Evolutionary conservation across 2,888 invertebrate species (phyloP), one percentile per base, ranked within the genome.

Genomic region (Lepidochitona cinerea): DNA sequence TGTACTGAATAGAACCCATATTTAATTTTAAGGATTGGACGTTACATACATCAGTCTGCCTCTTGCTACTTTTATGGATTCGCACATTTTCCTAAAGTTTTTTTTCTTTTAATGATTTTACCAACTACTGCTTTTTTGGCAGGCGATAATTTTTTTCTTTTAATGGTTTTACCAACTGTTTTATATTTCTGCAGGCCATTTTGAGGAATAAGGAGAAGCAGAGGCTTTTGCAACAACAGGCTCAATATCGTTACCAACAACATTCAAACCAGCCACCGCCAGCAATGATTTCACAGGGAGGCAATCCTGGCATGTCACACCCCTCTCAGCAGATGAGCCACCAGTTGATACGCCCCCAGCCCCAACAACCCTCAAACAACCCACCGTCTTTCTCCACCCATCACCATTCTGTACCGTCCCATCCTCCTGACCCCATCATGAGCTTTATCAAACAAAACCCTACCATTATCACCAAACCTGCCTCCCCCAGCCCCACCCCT

Each of bases 391-490:
- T 67, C 29, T n/a, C 72, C 18, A 36, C 68, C 67, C 37, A 71
- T 26, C 64, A 70, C 9, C 52, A 70, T 23, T 59, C 52, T 35
- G 41, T 67, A 37, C 69, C 18, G 23, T 53, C 70, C 68, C 70
- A 72, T 52, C 64, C 65, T 14, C 77, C 74, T 29, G 87, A 88
- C 69, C 85, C 85, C 49, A 84, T 88, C 68, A 78, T 84, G 71
- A 87, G 82, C 74, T 84, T 88, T 72, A 81, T 89, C 70, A 87
- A 89, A 77, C 86, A 87, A 75, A 87, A 88, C 77, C 88, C 88
- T 3, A 85, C 85, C 37, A 88, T 88, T 68, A 84, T 88, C 59
- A 87, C 87, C 41, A 88, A 87, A 71, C 86, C 87, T 6, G 85
- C 88, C 4, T 88, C 88, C 4, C 89, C 88, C 2, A 83, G 85